Conservation (phyloP, 64 coral and sea anemone genomes). For the Trachythela sp. region DNA sequence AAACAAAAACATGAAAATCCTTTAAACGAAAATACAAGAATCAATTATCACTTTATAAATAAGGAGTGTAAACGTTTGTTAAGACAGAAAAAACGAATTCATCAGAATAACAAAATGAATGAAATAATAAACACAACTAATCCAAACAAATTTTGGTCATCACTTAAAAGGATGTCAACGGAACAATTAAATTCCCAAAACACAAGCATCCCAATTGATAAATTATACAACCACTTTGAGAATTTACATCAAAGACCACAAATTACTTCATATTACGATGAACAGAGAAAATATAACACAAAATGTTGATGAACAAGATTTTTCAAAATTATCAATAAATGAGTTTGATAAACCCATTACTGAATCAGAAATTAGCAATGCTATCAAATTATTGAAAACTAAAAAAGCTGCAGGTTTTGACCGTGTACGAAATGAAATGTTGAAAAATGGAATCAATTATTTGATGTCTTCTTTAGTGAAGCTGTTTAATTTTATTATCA, state of each 20-base stretch:
- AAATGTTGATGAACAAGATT: neutral
- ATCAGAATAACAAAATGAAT: slow-evolving; percentile 13
- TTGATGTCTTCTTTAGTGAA: slow-evolving; percentile 23
- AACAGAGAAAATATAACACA: too few relatives aligned
- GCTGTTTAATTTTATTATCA: slow-evolving; percentile 28
- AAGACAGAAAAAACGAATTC: slow-evolving; percentile 24
- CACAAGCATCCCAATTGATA: slow-evolving; percentile 5
- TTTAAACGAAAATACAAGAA: slow-evolving; percentile 4
- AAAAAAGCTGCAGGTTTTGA: slow-evolving; percentile 11
- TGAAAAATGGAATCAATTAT: neutral
- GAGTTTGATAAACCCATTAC: slow-evolving; percentile 34
- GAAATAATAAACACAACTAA: slow-evolving; percentile 13
- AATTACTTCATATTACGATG: neutral
- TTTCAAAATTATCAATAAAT: neutral
- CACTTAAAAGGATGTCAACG: slow-evolving; percentile 24
- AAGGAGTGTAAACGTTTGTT: neutral
- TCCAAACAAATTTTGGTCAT: neutral
- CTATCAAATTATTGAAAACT: slow-evolving; percentile 18
- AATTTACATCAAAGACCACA: slow-evolving; percentile 4
- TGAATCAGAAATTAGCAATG: neutral
- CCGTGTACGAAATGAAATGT: neutral
- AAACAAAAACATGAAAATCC: slow-evolving; percentile 7
- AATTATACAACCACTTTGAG: neutral
- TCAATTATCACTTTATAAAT: neutral
- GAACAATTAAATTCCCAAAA: slow-evolving; percentile 28